Conservation (phyloP, 2,113 vertebrate genomes). For the Climacteris rufus region DNA sequence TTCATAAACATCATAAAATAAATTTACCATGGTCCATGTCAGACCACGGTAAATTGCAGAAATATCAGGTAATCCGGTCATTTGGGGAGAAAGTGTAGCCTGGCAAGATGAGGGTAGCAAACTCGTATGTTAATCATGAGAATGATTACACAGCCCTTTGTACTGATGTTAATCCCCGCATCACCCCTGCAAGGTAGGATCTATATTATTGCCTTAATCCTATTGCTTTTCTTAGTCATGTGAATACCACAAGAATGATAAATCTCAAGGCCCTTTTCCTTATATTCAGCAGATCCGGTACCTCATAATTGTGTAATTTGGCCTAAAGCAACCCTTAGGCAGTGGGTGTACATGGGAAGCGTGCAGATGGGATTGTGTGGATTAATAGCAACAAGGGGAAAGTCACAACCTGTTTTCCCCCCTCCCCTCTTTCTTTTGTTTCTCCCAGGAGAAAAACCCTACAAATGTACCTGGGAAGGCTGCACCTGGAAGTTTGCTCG, state of each 20-base stretch:
- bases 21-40: background rate
- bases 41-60: background rate
- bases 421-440: conserved; percentile 26
- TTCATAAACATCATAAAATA: background rate
- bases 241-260: background rate
- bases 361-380: background rate
- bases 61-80: background rate
- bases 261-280: conserved; percentile 12
- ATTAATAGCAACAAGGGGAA: conserved; percentile 20
- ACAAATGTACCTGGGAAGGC: conserved; percentile 99
- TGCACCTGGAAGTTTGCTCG: conserved; percentile 99
- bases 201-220: conserved; percentile 37
- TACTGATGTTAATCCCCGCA: background rate
- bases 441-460: conserved; percentile 94
- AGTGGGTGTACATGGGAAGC: background rate
- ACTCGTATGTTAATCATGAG: background rate
- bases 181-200: conserved; percentile 40
- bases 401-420: conserved; percentile 13
- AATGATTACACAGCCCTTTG: conserved; percentile 14
- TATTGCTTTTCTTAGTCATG: conserved; percentile 23
- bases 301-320: background rate
- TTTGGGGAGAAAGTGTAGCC: background rate
- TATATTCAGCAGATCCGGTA: background rate
- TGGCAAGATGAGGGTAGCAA: background rate
- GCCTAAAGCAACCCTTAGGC: background rate